Conservation (phyloP, 2,888 invertebrate genomes). For the Diaprepes abbreviatus region DNA sequence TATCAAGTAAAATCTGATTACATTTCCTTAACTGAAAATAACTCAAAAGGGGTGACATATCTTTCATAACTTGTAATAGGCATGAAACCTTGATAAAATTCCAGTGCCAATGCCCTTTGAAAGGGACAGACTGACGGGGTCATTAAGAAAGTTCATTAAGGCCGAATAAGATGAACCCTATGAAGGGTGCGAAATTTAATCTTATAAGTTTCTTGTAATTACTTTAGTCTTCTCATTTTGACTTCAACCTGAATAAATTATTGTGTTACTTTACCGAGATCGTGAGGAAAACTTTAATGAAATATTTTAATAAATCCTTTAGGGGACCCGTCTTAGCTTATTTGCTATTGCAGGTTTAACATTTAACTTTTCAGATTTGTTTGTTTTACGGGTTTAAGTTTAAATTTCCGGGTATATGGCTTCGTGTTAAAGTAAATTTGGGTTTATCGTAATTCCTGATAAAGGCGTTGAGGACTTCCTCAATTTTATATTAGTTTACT, state of each 20-base stretch:
- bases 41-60: neutral
- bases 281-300: slow-evolving; percentile 17
- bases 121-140: slow-evolving; percentile 4
- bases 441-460: no score
- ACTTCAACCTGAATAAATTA: slow-evolving; percentile 17
- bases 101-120: slow-evolving; percentile 2
- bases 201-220: slow-evolving; percentile 27
- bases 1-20: no score
- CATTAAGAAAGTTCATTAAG: slow-evolving; percentile 39
- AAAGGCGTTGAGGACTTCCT: no score
- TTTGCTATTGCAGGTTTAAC: no score
- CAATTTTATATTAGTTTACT: no score
- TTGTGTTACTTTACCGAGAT: neutral
- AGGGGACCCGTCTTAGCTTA: no score
- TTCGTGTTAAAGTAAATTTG: no score
- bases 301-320: slow-evolving; percentile 4
- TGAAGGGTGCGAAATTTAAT: slow-evolving; percentile 28
- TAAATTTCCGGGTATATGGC: no score
- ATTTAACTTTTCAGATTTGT: no score
- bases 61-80: neutral
- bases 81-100: neutral
- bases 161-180: neutral
- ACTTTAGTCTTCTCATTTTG: slow-evolving; percentile 15
- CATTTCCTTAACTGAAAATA: no score
- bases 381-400: no score